A percentile compares a stretch with the other conserved stretches of the same genome.
These are phyloP conservation scores for Pteromalus puparum DNA, from an alignment of 1,140 invertebrate genomes.

Conservation along the genomic window DNA sequence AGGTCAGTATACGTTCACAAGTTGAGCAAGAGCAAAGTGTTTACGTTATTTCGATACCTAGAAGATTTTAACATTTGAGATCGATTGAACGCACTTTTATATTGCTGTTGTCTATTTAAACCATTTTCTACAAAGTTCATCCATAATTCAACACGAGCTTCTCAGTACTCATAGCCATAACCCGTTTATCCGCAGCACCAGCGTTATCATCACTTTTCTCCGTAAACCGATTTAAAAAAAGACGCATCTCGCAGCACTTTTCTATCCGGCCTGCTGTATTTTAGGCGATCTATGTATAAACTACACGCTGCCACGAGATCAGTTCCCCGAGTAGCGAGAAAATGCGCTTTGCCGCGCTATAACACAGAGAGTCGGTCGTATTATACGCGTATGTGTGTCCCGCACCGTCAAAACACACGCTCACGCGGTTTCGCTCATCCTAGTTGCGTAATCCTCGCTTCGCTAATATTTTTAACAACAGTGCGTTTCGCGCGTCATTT, in stretches of 20 bases:
- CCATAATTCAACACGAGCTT: too few relatives aligned
- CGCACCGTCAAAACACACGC: not conserved
- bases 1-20: too few relatives aligned
- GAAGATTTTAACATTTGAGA: too few relatives aligned
- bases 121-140: too few relatives aligned
- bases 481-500: not conserved
- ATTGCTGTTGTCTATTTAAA: too few relatives aligned
- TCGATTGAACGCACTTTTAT: too few relatives aligned
- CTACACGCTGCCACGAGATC: not conserved
- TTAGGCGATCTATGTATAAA: constrained; percentile 38
- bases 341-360: not conserved
- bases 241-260: not conserved
- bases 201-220: not conserved
- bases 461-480: not conserved
- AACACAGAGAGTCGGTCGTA: not conserved
- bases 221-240: constrained; percentile 36
- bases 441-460: not conserved
- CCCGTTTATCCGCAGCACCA: not conserved
- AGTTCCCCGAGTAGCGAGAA: not conserved
- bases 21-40: too few relatives aligned
- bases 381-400: not conserved
- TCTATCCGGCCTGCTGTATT: constrained; percentile 31
- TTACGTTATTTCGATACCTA: too few relatives aligned
- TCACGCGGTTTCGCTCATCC: not conserved
- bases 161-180: too few relatives aligned